phyloP scores from a whole-genome alignment of 2,113 vertebrate genomes.

The Oncorhynchus clarkii region DNA sequence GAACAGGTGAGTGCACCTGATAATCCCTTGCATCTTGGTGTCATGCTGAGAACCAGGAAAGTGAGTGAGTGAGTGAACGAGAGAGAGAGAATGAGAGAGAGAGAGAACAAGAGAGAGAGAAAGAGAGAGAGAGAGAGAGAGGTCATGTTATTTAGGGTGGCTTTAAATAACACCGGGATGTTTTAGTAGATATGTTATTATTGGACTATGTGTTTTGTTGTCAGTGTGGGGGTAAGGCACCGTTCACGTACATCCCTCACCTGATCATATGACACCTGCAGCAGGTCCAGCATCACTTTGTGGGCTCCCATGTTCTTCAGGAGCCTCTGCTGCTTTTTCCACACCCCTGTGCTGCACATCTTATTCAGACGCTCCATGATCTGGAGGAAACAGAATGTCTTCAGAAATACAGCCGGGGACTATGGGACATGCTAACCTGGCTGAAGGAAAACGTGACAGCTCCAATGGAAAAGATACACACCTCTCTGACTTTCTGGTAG shows the following conservation, averaged over 20 bases:
- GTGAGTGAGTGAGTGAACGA: no score
- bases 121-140: background rate
- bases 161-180: background rate
- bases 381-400: conserved; percentile 57
- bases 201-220: background rate
- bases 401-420: background rate
- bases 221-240: background rate
- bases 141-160: background rate
- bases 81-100: background rate
- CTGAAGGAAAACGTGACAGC: background rate
- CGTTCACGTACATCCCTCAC: conserved; percentile 60
- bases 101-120: background rate
- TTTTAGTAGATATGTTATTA: no score
- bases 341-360: conserved; percentile 90
- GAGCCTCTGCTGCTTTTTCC: conserved; percentile 95
- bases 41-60: conserved; percentile 75
- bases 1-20: conserved; percentile 92
- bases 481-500: conserved; percentile 93
- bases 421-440: background rate
- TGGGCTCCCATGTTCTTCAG: conserved; percentile 98
- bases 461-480: conserved; percentile 49
- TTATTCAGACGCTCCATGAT: conserved; percentile 92
- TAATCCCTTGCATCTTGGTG: conserved; percentile 94
- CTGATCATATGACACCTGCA: conserved; percentile 96
- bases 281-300: conserved; percentile 97